These are phyloP conservation scores for Cyphomyrus plagiostoma DNA, from an alignment of 2,113 vertebrate species.

Conservation along the genomic window DNA sequence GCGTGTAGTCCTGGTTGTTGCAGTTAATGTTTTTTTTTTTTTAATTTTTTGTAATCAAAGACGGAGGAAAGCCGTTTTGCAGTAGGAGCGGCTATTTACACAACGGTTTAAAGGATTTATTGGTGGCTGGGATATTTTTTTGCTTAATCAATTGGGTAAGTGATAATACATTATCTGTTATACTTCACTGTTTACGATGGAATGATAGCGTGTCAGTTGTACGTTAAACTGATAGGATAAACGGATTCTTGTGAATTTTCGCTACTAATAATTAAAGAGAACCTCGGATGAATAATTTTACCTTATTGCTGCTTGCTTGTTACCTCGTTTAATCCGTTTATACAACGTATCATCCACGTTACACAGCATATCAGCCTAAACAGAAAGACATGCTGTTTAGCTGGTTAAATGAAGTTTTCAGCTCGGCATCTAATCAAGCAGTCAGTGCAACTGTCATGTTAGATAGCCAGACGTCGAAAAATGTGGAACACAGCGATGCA, in stretches of 20 bases:
- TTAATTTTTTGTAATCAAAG: slow-evolving; percentile 18
- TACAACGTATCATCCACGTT: background rate
- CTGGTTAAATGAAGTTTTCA: background rate
- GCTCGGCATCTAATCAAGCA: background rate
- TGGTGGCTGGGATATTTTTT: slow-evolving; percentile 11
- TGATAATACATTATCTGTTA: background rate
- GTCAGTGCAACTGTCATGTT: background rate
- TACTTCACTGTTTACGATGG: background rate
- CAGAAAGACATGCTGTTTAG: background rate
- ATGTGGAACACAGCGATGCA: background rate
- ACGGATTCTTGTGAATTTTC: background rate
- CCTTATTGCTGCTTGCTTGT: background rate
- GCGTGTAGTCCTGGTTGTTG: slow-evolving; percentile 19
- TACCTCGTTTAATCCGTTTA: background rate
- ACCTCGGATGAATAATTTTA: background rate
- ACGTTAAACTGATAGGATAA: background rate
- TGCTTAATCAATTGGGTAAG: slow-evolving; percentile 16
- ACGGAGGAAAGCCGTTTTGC: slow-evolving; percentile 11
- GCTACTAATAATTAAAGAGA: background rate
- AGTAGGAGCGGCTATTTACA: slow-evolving; percentile 13
- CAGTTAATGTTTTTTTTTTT: slow-evolving; percentile 16
- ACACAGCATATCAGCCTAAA: background rate
- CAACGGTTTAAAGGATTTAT: slow-evolving; percentile 14
- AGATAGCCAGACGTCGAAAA: background rate
- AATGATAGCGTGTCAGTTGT: background rate